Evolutionary conservation across 2,797 vertebrate genomes (phyloP).

Genomic region (Rhinophrynus dorsalis): DNA sequence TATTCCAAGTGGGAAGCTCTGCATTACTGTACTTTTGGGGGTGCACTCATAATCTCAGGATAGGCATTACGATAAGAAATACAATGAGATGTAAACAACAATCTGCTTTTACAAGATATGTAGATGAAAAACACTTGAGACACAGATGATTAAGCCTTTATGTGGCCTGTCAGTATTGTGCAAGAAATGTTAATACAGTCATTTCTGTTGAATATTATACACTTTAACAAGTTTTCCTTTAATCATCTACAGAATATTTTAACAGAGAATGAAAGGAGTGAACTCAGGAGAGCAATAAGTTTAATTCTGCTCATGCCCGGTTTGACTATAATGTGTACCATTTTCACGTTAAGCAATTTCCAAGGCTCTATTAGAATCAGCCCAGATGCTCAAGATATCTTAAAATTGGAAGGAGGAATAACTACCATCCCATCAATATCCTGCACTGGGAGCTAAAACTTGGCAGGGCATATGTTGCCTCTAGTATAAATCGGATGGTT

Average conservation of each 20-base stretch:
- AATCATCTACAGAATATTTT: not conserved
- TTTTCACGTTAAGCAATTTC: not conserved
- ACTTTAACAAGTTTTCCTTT: slow-evolving; percentile 19
- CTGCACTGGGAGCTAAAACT: not conserved
- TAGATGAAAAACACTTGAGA: not conserved
- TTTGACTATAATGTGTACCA: not conserved
- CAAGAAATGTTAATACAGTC: not conserved
- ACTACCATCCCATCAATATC: not conserved
- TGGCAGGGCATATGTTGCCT: not conserved
- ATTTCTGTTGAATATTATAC: not conserved
- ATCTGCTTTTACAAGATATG: not conserved
- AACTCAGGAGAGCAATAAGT: not conserved
- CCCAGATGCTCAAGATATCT: not conserved
- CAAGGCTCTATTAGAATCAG: not conserved
- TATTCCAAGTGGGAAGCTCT: too few relatives aligned
- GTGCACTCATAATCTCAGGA: too few relatives aligned
- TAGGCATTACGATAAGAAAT: too few relatives aligned
- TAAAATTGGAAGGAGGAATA: not conserved
- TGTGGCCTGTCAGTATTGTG: not conserved
- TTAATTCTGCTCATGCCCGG: not conserved
- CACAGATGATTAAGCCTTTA: not conserved
- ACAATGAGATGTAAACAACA: not conserved
- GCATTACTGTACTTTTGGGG: too few relatives aligned
- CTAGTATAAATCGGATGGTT: not conserved
- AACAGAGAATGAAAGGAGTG: not conserved